A percentile compares a stretch with the other conserved stretches of the same genome.
These are phyloP conservation scores for Lepisosteus osseus DNA, from an alignment of 2,113 vertebrate genomes.

Conservation along the genomic window DNA sequence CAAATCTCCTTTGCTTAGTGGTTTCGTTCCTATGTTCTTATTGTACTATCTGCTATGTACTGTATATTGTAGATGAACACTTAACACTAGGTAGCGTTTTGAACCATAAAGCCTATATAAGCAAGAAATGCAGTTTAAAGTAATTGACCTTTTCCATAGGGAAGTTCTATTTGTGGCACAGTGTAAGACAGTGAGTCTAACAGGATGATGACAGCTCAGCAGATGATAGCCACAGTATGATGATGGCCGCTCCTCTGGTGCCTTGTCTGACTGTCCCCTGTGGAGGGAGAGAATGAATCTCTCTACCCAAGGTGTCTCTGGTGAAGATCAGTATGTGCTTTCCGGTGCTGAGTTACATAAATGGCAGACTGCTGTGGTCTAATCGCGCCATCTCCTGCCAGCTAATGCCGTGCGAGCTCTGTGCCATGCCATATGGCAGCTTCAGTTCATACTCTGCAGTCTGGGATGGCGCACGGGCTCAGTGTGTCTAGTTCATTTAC, in stretches of 20 bases:
- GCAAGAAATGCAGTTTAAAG: too few species aligned
- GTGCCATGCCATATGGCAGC: conserved; percentile 44
- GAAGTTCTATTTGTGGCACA: not conserved
- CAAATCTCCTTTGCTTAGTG: too few species aligned
- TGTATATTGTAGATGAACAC: too few species aligned
- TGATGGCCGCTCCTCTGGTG: not conserved
- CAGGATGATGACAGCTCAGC: not conserved
- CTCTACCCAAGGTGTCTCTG: not conserved
- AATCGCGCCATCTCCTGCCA: conserved; percentile 43
- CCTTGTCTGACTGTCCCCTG: not conserved
- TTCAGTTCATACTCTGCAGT: conserved; percentile 51
- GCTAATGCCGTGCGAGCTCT: conserved; percentile 42
- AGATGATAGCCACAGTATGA: not conserved
- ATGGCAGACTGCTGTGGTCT: conserved; percentile 38
- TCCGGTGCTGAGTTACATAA: conserved; percentile 3
- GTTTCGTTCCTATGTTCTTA: too few species aligned
- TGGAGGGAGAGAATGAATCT: not conserved
- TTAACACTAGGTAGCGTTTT: too few species aligned
- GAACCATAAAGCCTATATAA: too few species aligned
- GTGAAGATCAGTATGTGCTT: not conserved
- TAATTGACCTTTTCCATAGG: too few species aligned
- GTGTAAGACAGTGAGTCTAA: not conserved
- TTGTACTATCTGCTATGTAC: too few species aligned
- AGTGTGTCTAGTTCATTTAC: not conserved
- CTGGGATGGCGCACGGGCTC: not conserved